Evolutionary conservation across 2,888 invertebrate genomes (phyloP).

Genomic region (Protophormia terraenovae): DNA sequence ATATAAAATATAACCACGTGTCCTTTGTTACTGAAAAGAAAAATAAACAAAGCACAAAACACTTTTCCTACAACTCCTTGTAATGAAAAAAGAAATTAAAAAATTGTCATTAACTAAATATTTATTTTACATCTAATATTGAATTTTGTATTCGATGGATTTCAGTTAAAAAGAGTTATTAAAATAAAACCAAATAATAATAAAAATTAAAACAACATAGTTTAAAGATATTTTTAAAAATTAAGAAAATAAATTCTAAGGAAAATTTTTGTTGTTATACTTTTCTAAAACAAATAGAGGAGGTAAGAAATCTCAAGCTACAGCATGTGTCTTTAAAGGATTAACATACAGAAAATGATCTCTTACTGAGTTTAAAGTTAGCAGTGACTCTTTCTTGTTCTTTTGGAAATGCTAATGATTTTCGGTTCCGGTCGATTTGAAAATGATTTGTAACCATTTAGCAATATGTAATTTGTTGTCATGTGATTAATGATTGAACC

Average conservation of each 20-base stretch:
- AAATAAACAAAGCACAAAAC: slow-evolving; percentile 10
- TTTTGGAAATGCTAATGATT: slow-evolving; percentile 72
- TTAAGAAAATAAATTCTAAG: background rate
- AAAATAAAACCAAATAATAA: background rate
- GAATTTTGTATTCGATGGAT: slow-evolving; percentile 14
- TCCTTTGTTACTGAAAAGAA: slow-evolving; percentile 45
- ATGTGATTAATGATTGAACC: slow-evolving; percentile 61
- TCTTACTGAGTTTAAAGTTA: slow-evolving; percentile 58
- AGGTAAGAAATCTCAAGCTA: background rate
- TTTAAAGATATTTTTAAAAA: background rate
- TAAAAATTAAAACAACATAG: background rate
- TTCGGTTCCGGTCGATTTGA: slow-evolving; percentile 72
- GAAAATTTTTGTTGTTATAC: background rate
- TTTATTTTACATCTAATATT: slow-evolving; percentile 62
- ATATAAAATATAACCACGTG: slow-evolving; percentile 47
- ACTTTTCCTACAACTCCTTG: background rate
- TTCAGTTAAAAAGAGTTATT: background rate
- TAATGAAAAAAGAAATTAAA: background rate
- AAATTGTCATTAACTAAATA: slow-evolving; percentile 57
- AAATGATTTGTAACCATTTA: slow-evolving; percentile 58
- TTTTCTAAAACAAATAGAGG: background rate
- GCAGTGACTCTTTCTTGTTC: slow-evolving; percentile 14
- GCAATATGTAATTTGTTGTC: slow-evolving; percentile 53
- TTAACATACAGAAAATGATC: slow-evolving; percentile 55
- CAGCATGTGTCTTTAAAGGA: slow-evolving; percentile 52